Evolutionary conservation across 1,140 invertebrate species (phyloP).

Genomic region (Drosophila lowei): DNA sequence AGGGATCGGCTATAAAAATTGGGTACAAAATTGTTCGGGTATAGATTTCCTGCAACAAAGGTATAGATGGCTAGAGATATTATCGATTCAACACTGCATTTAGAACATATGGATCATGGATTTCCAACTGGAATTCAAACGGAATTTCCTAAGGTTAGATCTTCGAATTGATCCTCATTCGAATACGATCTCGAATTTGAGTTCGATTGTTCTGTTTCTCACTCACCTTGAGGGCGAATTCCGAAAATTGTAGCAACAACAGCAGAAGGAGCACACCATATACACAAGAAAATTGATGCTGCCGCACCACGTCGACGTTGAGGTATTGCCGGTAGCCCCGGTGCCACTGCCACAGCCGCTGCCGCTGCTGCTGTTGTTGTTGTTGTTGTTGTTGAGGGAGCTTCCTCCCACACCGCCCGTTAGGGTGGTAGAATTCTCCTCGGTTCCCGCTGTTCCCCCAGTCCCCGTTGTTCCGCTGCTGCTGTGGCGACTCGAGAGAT

Average conservation of each 20-base stretch:
- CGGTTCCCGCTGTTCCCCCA: constrained; percentile 29
- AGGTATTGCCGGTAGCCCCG: constrained; percentile 42
- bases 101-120: no score
- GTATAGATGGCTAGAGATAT: no score
- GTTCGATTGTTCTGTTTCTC: not conserved
- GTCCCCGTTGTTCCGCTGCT: constrained; percentile 30
- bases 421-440: constrained; percentile 39
- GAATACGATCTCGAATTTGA: no score
- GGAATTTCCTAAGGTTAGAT: no score
- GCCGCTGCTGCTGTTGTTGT: constrained; percentile 28
- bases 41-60: no score
- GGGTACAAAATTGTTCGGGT: no score
- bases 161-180: no score
- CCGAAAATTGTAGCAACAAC: constrained; percentile 81
- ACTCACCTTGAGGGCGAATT: constrained; percentile 78
- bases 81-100: no score
- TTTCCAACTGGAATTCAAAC: no score
- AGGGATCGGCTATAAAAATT: no score
- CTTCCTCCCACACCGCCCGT: constrained; percentile 34
- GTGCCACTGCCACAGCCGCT: constrained; percentile 17
- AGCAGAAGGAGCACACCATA: constrained; percentile 82
- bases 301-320: constrained; percentile 77
- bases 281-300: constrained; percentile 80
- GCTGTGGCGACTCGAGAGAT: constrained; percentile 6
- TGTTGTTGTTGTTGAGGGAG: constrained; percentile 20